These are phyloP conservation scores for Eremophila alpestris DNA, from an alignment of 2,797 vertebrate genomes.

Conservation along the genomic window DNA sequence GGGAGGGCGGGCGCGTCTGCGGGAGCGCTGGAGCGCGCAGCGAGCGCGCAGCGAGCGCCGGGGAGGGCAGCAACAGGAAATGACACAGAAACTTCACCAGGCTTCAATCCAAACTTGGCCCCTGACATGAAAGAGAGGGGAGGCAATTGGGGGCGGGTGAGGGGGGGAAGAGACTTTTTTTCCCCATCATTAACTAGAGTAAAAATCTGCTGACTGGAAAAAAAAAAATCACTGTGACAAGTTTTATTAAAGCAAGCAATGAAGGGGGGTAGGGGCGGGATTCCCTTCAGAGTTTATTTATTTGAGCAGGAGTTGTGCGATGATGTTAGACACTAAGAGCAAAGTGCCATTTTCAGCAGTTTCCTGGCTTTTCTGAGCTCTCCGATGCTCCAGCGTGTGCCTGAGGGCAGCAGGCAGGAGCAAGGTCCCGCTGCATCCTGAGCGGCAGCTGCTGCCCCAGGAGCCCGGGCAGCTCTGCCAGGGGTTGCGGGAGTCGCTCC, in stretches of 20 bases:
- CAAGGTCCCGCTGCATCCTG: neutral
- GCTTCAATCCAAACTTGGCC: conserved; percentile 69
- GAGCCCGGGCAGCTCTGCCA: neutral
- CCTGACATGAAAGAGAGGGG: conserved; percentile 34
- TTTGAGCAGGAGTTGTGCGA: neutral
- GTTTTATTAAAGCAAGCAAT: conserved; percentile 32
- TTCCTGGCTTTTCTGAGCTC: neutral
- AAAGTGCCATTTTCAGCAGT: neutral
- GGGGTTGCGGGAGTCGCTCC: neutral
- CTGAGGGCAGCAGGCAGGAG: neutral
- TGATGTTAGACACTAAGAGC: neutral
- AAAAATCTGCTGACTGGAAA: conserved; percentile 47
- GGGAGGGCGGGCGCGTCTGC: conserved; percentile 22
- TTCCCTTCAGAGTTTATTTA: conserved; percentile 29
- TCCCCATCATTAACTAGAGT: conserved; percentile 28
- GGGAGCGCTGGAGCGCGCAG: neutral
- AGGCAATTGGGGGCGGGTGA: neutral
- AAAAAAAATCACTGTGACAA: neutral
- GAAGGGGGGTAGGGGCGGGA: neutral
- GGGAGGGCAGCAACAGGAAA: conserved; percentile 79
- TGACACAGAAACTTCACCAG: conserved; percentile 78
- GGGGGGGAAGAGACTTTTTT: neutral
- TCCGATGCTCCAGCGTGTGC: neutral
- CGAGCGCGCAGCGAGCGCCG: conserved; percentile 20
- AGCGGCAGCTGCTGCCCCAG: neutral